phyloP scores from a whole-genome alignment of 2,888 invertebrate species.

The Gryllus longicercus region DNA sequence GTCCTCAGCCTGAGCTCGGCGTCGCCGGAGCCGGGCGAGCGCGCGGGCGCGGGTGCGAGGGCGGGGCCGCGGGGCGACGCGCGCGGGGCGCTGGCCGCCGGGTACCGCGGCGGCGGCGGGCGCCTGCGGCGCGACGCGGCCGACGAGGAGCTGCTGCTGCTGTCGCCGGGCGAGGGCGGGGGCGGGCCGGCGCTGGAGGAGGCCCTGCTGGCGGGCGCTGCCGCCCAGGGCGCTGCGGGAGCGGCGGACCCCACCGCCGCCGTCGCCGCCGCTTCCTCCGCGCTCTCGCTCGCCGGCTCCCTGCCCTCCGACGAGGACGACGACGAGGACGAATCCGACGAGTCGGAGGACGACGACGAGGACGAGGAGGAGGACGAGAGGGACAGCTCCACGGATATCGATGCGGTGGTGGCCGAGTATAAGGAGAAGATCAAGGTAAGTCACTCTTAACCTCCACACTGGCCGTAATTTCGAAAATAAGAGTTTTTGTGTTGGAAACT shows the following conservation, averaged over 20 bases:
- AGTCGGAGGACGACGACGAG: conserved; percentile 49
- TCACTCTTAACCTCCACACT: not conserved
- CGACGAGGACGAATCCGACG: conserved; percentile 35
- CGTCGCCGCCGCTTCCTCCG: not conserved
- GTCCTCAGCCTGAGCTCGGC: not conserved
- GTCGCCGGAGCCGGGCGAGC: not conserved
- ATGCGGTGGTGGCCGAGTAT: conserved; percentile 73
- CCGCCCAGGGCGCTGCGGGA: not conserved
- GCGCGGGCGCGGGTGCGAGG: not conserved
- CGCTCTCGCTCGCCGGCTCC: conserved; percentile 40
- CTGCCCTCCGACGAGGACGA: conserved; percentile 37
- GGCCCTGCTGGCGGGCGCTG: not conserved
- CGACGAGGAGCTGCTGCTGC: not conserved
- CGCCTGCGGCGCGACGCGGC: not conserved
- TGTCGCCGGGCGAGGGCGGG: not conserved
- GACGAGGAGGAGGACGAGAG: conserved; percentile 47
- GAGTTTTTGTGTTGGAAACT: too few relatives aligned
- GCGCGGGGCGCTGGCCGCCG: not conserved
- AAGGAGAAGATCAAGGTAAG: conserved; percentile 65
- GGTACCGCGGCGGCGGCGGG: not conserved
- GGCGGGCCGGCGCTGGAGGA: not conserved
- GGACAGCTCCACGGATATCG: conserved; percentile 71
- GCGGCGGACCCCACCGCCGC: not conserved
- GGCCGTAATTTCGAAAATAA: too few relatives aligned
- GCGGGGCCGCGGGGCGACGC: not conserved